Conservation (phyloP, 2,888 invertebrate genomes). For the Aleiodes testaceus region DNA sequence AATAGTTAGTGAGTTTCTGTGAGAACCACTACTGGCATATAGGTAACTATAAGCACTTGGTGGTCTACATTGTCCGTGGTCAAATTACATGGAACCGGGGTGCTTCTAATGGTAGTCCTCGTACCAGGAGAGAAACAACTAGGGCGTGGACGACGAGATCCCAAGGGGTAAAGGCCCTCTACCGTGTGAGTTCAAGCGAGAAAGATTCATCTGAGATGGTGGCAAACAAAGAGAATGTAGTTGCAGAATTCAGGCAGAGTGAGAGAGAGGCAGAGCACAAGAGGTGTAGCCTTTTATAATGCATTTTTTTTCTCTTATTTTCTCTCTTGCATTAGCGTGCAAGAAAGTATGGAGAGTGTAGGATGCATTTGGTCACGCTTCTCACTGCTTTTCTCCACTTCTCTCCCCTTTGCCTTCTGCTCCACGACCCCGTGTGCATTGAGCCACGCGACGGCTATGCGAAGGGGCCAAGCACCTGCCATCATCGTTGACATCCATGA, state of each 20-base stretch:
- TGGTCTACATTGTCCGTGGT: constrained; percentile 68
- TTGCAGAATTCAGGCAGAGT: constrained; percentile 39
- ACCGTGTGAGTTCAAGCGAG: not conserved
- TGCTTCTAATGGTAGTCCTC: constrained; percentile 68
- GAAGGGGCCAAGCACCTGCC: constrained; percentile 50
- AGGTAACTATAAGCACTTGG: constrained; percentile 61
- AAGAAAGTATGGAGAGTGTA: constrained; percentile 26
- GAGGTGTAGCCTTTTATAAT: constrained; percentile 49
- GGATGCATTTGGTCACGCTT: constrained; percentile 42
- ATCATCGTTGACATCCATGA: constrained; percentile 60
- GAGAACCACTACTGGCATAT: constrained; percentile 59
- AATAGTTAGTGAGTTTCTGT: constrained; percentile 43
- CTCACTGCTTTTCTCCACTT: constrained; percentile 51
- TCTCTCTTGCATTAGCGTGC: not conserved
- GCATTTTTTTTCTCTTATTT: constrained; percentile 44
- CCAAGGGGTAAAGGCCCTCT: constrained; percentile 30
- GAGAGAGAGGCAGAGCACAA: constrained; percentile 36
- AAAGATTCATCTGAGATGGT: constrained; percentile 37
- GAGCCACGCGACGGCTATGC: constrained; percentile 61
- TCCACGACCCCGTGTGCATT: not conserved
- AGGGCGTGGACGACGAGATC: constrained; percentile 26
- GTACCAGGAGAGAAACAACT: constrained; percentile 48
- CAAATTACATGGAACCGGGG: constrained; percentile 68
- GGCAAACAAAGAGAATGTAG: constrained; percentile 35
- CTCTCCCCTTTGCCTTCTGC: not conserved